These are phyloP conservation scores for Drosophila burlai DNA, from an alignment of 1,140 invertebrate genomes.

Conservation along the genomic window DNA sequence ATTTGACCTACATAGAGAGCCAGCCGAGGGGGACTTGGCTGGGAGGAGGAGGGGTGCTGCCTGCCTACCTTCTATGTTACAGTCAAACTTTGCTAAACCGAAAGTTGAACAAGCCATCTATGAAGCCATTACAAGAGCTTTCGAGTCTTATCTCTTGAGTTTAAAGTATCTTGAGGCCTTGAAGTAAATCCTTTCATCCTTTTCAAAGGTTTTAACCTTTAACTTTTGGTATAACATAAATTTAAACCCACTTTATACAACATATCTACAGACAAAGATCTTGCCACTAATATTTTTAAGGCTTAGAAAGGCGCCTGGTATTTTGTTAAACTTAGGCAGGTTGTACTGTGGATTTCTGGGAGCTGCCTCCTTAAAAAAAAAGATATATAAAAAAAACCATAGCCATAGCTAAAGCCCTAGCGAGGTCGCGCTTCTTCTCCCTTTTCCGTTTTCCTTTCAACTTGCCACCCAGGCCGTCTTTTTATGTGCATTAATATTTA, in stretches of 20 bases:
- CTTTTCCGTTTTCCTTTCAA: not conserved
- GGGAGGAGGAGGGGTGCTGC: not conserved
- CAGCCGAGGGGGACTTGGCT: not conserved
- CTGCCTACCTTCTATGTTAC: not conserved
- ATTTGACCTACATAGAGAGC: slow-evolving; percentile 52
- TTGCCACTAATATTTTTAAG: not conserved
- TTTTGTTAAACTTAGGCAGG: not conserved
- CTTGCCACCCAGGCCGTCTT: slow-evolving; percentile 2
- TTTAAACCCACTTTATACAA: not conserved
- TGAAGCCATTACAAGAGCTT: not conserved
- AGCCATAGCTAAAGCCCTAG: not conserved
- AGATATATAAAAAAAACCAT: not conserved
- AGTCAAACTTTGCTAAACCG: not conserved
- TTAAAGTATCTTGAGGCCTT: not conserved
- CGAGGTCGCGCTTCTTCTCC: slow-evolving; percentile 3
- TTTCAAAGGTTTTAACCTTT: not conserved
- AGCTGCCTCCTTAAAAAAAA: not conserved
- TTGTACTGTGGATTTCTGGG: slow-evolving; percentile 19
- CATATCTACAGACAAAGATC: not conserved
- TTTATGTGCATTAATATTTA: slow-evolving; percentile 66
- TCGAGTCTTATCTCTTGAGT: not conserved
- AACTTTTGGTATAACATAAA: rapidly evolving
- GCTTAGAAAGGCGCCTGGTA: not conserved
- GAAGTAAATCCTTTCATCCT: not conserved
- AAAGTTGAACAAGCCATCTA: not conserved